Percentiles rank a stretch among this genome's conserved stretches.
Evolutionary conservation across 2,797 vertebrate species (phyloP).

Genomic region (Onychomys torridus): DNA sequence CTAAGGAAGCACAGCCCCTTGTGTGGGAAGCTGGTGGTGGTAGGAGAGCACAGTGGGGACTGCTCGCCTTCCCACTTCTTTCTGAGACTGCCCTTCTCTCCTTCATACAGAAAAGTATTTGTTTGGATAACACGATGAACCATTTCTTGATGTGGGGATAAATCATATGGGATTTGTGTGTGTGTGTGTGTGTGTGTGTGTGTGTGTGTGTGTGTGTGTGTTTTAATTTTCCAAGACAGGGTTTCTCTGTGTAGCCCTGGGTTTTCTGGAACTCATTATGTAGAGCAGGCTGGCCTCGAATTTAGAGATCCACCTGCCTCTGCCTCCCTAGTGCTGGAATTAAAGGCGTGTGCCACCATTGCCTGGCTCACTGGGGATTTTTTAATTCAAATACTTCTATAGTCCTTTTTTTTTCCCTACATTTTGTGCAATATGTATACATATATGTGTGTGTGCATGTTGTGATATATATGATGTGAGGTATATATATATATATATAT

Average conservation of each 20-base stretch:
- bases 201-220: too few relatives aligned
- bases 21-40: background rate
- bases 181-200: too few relatives aligned
- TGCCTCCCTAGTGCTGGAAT: background rate
- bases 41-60: background rate
- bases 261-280: background rate
- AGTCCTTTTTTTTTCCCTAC: background rate
- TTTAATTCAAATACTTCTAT: slow-evolving; percentile 18
- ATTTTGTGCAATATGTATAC: background rate
- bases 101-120: background rate
- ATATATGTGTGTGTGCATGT: background rate
- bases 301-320: background rate
- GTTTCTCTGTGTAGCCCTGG: background rate
- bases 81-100: background rate
- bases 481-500: background rate
- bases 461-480: background rate
- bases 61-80: background rate
- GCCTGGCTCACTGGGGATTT: background rate
- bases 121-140: background rate
- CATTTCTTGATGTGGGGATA: background rate
- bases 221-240: background rate
- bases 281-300: background rate
- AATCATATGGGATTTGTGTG: background rate
- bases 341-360: background rate
- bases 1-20: background rate